Evolutionary conservation across 2,888 invertebrate species (phyloP), one percentile per base, ranked within the genome.

Genomic region (Aporophyla lueneburgensis): DNA sequence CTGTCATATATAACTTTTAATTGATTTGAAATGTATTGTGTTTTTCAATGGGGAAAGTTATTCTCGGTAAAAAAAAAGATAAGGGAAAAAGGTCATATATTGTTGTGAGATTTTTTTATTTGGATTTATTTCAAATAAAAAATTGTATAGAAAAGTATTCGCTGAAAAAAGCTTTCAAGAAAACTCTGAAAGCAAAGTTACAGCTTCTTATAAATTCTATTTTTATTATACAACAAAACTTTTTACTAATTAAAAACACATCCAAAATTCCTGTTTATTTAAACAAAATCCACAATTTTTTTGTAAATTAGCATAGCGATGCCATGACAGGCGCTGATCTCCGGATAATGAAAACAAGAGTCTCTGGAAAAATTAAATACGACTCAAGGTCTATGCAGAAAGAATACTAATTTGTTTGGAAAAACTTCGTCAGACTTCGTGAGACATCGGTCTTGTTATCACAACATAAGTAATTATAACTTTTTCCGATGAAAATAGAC

Each of bases 401-500:
- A 59, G 84, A 86, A 83, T 87, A 87, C 69, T 78, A 79, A 86
- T 78, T 72, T 72, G 75, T 83, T 80, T 40, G 56, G 14, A 40
- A 76, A n/a, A 81, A 81, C 63, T 83, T 77, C 58, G 70, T 24
- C 49, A 6, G 67, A 71, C 21, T 73, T 71, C 63, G 43, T 33
- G 16, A 62, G n/a, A 10, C 81, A 51, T 67, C 75, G 75, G 67
- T 81, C 54, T 62, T 62, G 66, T n/a, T 59, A 74, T 51, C 56
- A 81, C 67, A 56, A 84, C 51, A 56, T 75, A 84, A 84, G 76
- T 71, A 85, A 82, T 82, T 82, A 85, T 76, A 82, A 82, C 85
- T 82, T 82, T 80, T 71, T 58, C 59, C 14, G 54, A 53, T 59
- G 63, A 49, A 84, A 74, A 81, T 53, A 65, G 59, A 62, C 49